Evolutionary conservation across 2,113 vertebrate species (phyloP).

Genomic region (Thomomys bottae): DNA sequence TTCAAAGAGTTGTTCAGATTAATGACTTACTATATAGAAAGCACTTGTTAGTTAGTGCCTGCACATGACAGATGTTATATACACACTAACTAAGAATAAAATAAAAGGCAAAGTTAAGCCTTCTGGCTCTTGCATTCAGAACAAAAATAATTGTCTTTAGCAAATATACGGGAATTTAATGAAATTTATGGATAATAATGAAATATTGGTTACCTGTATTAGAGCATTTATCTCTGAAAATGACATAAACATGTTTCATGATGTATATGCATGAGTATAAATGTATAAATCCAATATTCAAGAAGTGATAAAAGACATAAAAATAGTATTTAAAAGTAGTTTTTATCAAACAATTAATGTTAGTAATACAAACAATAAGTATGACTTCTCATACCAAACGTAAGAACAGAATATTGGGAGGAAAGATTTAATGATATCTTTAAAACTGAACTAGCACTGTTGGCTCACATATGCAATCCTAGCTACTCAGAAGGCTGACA

Average conservation of each 20-base stretch:
- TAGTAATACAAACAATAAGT: background rate
- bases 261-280: background rate
- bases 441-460: background rate
- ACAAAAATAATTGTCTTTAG: background rate
- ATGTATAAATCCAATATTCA: background rate
- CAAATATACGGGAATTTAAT: background rate
- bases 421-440: accelerated
- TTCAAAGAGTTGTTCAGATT: background rate
- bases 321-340: background rate
- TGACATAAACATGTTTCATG: background rate
- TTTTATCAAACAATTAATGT: background rate
- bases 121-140: background rate
- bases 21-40: background rate
- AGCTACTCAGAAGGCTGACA: too few relatives aligned
- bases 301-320: background rate
- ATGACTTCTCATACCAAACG: background rate
- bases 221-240: background rate
- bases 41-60: background rate
- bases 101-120: background rate
- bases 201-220: background rate
- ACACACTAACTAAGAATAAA: background rate
- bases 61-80: background rate
- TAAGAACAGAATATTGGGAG: background rate
- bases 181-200: background rate
- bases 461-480: too few relatives aligned